These are phyloP conservation scores for Perca flavescens DNA, from an alignment of 2,113 vertebrate species.

Conservation along the genomic window DNA sequence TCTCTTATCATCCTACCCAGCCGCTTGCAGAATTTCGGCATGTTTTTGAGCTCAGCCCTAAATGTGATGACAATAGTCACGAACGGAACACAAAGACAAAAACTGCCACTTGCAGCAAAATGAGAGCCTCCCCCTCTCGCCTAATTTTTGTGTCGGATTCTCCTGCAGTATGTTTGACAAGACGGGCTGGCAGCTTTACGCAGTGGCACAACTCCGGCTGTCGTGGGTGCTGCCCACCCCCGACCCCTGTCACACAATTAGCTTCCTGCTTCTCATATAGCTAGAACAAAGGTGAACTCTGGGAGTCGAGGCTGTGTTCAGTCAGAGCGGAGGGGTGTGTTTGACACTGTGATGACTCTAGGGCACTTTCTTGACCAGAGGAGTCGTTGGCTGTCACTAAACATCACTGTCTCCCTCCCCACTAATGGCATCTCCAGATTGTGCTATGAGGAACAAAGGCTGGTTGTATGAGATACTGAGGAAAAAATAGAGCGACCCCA, in stretches of 20 bases:
- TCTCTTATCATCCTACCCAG: slow-evolving; percentile 81
- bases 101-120: slow-evolving; percentile 78
- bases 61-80: slow-evolving; percentile 81
- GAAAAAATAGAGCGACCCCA: slow-evolving; percentile 68
- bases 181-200: slow-evolving; percentile 68
- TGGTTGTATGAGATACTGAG: slow-evolving; percentile 65
- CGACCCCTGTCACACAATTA: slow-evolving; percentile 77
- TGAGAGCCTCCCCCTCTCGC: slow-evolving; percentile 42
- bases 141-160: slow-evolving; percentile 62
- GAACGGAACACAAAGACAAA: slow-evolving; percentile 72
- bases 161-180: slow-evolving; percentile 77
- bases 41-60: slow-evolving; percentile 78
- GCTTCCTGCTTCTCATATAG: slow-evolving; percentile 74
- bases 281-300: slow-evolving; percentile 82
- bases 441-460: slow-evolving; percentile 79
- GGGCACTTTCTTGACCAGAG: slow-evolving; percentile 80
- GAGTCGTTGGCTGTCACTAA: slow-evolving; percentile 83
- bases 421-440: slow-evolving; percentile 86
- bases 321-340: slow-evolving; percentile 63
- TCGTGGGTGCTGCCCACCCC: slow-evolving; percentile 56
- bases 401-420: slow-evolving; percentile 80
- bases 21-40: slow-evolving; percentile 71
- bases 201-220: slow-evolving; percentile 55
- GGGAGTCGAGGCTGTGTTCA: slow-evolving; percentile 46
- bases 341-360: slow-evolving; percentile 77